Conservation (phyloP, 2,797 vertebrate species). For the Bradypodion ventrale region DNA sequence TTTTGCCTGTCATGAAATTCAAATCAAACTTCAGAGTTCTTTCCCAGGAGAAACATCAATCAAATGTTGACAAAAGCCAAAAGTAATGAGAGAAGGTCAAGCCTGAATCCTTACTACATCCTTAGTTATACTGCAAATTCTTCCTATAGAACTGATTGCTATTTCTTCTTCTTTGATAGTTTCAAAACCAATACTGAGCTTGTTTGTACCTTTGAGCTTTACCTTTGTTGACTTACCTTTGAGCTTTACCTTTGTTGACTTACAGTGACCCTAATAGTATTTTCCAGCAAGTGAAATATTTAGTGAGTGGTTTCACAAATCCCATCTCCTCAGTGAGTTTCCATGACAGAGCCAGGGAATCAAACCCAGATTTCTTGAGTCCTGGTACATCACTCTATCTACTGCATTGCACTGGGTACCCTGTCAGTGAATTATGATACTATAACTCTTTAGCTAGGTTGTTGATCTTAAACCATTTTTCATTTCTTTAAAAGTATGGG, state of each 20-base stretch:
- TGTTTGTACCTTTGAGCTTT: not conserved
- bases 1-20: not conserved
- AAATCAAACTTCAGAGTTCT: not conserved
- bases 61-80: not conserved
- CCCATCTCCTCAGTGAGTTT: too few species aligned
- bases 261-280: too few species aligned
- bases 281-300: too few species aligned
- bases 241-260: too few species aligned
- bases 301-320: too few species aligned
- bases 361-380: too few species aligned
- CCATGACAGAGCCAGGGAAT: too few species aligned
- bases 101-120: not conserved
- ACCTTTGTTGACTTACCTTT: too few species aligned
- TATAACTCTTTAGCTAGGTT: rapidly evolving
- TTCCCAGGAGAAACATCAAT: not conserved
- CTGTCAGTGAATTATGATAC: not conserved
- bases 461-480: rapidly evolving
- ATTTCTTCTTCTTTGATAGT: not conserved
- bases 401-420: too few species aligned
- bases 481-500: not conserved
- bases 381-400: too few species aligned
- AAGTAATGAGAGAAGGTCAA: not conserved
- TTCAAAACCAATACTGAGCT: rapidly evolving
- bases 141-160: not conserved
- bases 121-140: not conserved